Evolutionary conservation across 1,140 invertebrate genomes (phyloP).

Genomic region (Lysiphlebus fabarum): DNA sequence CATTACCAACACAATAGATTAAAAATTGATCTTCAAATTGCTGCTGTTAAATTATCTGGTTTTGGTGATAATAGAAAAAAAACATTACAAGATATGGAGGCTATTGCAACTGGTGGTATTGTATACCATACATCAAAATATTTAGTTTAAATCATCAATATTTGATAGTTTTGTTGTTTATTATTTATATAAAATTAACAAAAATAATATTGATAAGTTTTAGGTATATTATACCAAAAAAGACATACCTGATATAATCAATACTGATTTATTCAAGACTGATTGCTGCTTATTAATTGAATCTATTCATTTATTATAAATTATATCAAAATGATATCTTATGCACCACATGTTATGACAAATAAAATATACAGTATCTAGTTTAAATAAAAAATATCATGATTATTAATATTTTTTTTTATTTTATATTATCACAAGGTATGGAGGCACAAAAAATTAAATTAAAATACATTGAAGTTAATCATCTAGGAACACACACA

Average conservation of each 20-base stretch:
- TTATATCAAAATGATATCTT: too few relatives aligned
- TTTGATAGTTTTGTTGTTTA: too few relatives aligned
- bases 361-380: background rate
- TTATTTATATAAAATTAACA: too few relatives aligned
- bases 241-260: too few relatives aligned
- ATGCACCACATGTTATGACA: too few relatives aligned
- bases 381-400: background rate
- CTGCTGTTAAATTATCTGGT: constrained; percentile 98
- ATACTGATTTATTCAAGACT: too few relatives aligned
- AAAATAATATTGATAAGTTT: too few relatives aligned
- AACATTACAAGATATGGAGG: constrained; percentile 96
- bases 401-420: constrained; percentile 14
- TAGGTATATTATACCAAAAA: too few relatives aligned
- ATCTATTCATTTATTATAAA: too few relatives aligned
- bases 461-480: constrained; percentile 67
- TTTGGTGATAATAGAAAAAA: constrained; percentile 99
- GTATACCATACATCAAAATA: too few relatives aligned
- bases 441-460: constrained; percentile 75
- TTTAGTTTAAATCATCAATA: too few relatives aligned
- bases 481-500: constrained; percentile 57
- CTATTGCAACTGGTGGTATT: constrained; percentile 93
- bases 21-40: constrained; percentile 96
- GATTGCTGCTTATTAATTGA: too few relatives aligned
- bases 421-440: constrained; percentile 61
- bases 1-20: constrained; percentile 93